Base-by-base conservation (phyloP, 2,888 invertebrate genomes). In the Amblyjoppa proteus region DNA sequence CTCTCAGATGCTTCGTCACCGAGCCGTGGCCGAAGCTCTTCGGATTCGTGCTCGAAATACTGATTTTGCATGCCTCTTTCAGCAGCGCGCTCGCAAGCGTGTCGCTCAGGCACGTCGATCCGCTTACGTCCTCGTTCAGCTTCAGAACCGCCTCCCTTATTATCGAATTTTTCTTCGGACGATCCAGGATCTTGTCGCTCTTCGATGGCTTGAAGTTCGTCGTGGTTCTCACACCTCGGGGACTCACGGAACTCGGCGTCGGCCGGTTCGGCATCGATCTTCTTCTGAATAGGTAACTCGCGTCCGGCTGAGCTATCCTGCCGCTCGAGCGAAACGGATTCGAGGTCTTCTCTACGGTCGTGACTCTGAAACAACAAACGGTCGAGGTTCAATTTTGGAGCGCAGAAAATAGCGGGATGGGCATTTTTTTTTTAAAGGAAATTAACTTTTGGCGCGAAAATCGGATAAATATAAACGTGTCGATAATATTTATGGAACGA, bases 141-240 rank as follows among this genome's bases (percentile, higher is more conserved):
- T 92, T 94, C 64, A 94, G 86, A 58, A 94, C 91, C 31, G 94
- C 94, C 75, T 94, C 93, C 61, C 91, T 90, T 41, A 94, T 91
- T 81, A 94, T 92, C 3, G 90, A 89, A 83, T 90, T 91, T 64
- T 91, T 93, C 20, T 64, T 83, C 3, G 88, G 89, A 73, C 90
- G 91, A 41, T 92, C 91, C 0, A 90, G 84, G 58, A 86, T 86
- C 89, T 88, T 92, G 74, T 93, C 93, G 83, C 89, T 89, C 71
- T 90, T 92, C 41, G 90, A 91, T 58, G 91, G 91, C 87, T 94
- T 94, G 73, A 94, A 94, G 69, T 90, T 92, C 71, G 91, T 92
- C 87, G 93, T 93, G 86, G 90, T 91, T 85, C 91, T 93, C 6
- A 93, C 92, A 7, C 93, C 92, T 3, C 90, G 85, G 0, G 91